These are phyloP conservation scores for Neosilurus hyrtlii DNA, from an alignment of 2,797 vertebrate species.

Conservation along the genomic window DNA sequence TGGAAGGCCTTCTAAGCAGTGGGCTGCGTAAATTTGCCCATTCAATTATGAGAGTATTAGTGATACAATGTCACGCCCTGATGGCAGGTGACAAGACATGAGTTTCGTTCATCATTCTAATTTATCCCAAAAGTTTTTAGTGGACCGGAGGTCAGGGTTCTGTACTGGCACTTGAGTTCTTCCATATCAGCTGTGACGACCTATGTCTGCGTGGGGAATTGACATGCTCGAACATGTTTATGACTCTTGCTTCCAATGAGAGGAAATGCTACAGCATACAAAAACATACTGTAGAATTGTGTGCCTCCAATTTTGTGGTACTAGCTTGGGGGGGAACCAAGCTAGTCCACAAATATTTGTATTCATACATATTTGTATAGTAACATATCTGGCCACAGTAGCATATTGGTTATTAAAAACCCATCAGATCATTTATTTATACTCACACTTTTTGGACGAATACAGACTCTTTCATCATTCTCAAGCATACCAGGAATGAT, in stretches of 20 bases:
- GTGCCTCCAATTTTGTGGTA: neutral
- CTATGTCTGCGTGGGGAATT: neutral
- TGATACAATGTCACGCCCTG: neutral
- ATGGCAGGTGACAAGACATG: neutral
- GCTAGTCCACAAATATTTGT: neutral
- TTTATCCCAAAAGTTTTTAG: neutral
- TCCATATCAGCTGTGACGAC: neutral
- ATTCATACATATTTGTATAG: too few relatives aligned
- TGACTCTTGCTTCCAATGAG: neutral
- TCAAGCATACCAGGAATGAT: constrained; percentile 81
- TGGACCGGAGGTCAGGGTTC: neutral
- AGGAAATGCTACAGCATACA: neutral
- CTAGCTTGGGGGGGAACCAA: too few relatives aligned
- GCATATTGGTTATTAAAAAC: neutral
- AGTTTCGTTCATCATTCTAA: too few relatives aligned
- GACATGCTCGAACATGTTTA: neutral
- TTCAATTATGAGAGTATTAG: neutral
- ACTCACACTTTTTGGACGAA: constrained; percentile 79
- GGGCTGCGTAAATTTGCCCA: neutral
- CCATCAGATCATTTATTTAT: neutral
- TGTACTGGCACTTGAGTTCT: neutral
- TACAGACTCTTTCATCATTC: constrained; percentile 75
- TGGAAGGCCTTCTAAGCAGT: neutral
- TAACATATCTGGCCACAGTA: neutral
- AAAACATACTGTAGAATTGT: neutral